Conservation (phyloP, 2,888 invertebrate genomes). For the Nymphalis urticae region DNA sequence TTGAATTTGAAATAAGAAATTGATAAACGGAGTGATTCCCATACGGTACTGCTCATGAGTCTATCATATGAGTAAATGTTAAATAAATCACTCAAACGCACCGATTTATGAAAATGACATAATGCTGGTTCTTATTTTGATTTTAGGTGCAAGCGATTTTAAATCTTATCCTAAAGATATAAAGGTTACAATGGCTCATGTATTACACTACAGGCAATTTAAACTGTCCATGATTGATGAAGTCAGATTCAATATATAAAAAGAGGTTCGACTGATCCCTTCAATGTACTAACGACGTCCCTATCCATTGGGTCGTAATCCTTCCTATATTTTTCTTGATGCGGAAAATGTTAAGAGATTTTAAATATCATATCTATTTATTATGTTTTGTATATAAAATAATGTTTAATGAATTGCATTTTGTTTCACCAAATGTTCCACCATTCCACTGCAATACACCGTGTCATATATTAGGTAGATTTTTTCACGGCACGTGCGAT, state of each 20-base stretch:
- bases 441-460: no score
- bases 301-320: neutral
- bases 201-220: neutral
- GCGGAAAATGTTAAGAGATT: neutral
- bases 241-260: constrained; percentile 6
- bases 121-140: neutral
- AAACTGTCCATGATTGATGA: constrained; percentile 7
- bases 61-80: no score
- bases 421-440: no score
- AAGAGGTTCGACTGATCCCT: constrained; percentile 1
- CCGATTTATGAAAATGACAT: neutral
- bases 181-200: neutral
- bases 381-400: neutral
- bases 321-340: neutral
- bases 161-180: neutral
- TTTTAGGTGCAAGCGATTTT: neutral
- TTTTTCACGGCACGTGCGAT: no score
- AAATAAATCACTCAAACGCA: neutral
- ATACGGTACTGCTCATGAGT: no score
- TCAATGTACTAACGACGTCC: neutral
- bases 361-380: neutral
- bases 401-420: no score
- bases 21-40: no score
- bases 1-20: no score
- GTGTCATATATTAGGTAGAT: no score